These are phyloP conservation scores for Squalus acanthias DNA, from an alignment of 2,797 vertebrate genomes.

Conservation along the genomic window DNA sequence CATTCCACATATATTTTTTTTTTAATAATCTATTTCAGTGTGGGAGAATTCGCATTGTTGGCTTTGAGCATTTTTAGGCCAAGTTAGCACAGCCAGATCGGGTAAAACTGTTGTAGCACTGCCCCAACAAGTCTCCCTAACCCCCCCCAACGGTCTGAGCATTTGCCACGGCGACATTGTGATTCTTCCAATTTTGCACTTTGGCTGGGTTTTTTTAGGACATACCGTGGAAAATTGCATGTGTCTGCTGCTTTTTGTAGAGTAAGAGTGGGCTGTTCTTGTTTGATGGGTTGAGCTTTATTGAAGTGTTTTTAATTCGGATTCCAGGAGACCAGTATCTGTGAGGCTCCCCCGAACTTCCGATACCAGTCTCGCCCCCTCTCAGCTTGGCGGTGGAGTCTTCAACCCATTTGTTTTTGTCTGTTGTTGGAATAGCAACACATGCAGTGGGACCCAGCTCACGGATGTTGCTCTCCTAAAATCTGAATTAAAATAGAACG, in stretches of 20 bases:
- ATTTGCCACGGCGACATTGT: neutral
- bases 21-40: neutral
- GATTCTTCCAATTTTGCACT: neutral
- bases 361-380: neutral
- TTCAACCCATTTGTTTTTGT: neutral
- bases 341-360: neutral
- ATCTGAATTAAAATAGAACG: neutral
- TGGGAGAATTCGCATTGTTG: neutral
- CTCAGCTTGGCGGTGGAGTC: neutral
- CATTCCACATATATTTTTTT: neutral
- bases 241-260: no score
- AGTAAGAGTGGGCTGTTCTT: no score
- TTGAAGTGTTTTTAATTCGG: neutral
- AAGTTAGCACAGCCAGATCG: neutral
- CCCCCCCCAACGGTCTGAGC: neutral
- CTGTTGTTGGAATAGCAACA: neutral
- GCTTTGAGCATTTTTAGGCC: neutral
- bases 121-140: neutral
- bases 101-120: neutral
- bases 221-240: no score
- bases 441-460: neutral
- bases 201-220: neutral
- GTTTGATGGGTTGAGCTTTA: no score
- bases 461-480: neutral
- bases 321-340: neutral